These are phyloP conservation scores for Pterocles orientalis DNA, from an alignment of 2,113 vertebrate genomes.

Conservation along the genomic window DNA sequence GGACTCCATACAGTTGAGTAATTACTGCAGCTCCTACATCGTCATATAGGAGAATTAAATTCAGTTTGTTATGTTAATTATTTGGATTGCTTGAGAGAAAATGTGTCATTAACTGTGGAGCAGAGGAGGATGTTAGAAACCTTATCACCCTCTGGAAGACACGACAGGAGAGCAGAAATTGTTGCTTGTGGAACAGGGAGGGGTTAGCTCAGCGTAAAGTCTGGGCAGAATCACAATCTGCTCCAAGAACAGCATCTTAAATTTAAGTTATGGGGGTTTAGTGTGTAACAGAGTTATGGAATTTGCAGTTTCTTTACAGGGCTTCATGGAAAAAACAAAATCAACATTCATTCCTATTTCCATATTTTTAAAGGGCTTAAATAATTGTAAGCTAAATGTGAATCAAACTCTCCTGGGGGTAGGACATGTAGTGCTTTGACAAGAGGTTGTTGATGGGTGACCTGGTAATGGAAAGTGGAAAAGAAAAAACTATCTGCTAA, in stretches of 20 bases:
- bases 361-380: neutral
- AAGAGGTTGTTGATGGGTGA: neutral
- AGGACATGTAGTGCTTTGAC: neutral
- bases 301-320: neutral
- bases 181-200: neutral
- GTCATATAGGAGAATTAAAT: constrained; percentile 12
- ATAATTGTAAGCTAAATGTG: neutral
- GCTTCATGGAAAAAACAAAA: neutral
- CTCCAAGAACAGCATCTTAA: neutral
- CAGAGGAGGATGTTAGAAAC: neutral
- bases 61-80: neutral
- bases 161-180: neutral
- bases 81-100: constrained; percentile 20
- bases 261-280: neutral
- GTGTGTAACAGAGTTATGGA: neutral
- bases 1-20: neutral
- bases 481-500: neutral
- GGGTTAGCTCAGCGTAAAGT: neutral
- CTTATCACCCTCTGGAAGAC: neutral
- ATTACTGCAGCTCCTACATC: neutral
- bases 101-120: neutral
- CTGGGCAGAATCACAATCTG: neutral
- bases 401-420: neutral
- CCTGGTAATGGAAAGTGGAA: neutral
- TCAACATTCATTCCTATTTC: neutral